phyloP scores from a whole-genome alignment of 2,113 vertebrate species.

The Panurus biarmicus region DNA sequence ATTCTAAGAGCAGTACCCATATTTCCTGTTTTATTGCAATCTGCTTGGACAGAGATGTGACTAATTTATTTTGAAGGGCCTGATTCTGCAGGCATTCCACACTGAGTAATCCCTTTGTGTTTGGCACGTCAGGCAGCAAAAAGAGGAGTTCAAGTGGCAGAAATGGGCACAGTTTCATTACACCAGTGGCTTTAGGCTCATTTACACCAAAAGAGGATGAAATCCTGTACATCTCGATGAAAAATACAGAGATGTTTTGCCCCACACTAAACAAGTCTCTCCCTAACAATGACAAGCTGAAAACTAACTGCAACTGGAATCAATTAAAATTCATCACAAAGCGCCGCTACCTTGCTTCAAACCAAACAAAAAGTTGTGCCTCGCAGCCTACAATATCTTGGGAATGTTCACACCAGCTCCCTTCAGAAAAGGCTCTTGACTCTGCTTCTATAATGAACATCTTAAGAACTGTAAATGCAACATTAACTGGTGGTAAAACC shows the following conservation, averaged over 20 bases:
- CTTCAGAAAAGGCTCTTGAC: conserved; percentile 18
- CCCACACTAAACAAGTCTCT: background rate
- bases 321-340: conserved; percentile 19
- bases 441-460: conserved; percentile 13
- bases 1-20: background rate
- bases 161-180: background rate
- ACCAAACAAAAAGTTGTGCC: conserved; percentile 27
- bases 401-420: background rate
- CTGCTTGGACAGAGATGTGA: conserved; percentile 5
- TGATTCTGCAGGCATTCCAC: conserved; percentile 23
- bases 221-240: background rate
- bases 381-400: background rate
- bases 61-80: conserved; percentile 50
- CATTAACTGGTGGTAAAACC: background rate
- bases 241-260: background rate
- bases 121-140: background rate
- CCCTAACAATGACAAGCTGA: background rate
- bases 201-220: background rate
- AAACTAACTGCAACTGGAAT: conserved; percentile 17
- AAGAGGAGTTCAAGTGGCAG: conserved; percentile 28
- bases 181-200: background rate
- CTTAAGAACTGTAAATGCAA: conserved; percentile 28
- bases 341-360: background rate
- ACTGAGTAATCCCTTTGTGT: conserved; percentile 35
- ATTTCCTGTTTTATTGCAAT: conserved; percentile 14